A percentile compares a stretch with the other conserved stretches of the same genome.
Evolutionary conservation across 2,888 invertebrate species (phyloP).

Genomic region (Papilio protenor): DNA sequence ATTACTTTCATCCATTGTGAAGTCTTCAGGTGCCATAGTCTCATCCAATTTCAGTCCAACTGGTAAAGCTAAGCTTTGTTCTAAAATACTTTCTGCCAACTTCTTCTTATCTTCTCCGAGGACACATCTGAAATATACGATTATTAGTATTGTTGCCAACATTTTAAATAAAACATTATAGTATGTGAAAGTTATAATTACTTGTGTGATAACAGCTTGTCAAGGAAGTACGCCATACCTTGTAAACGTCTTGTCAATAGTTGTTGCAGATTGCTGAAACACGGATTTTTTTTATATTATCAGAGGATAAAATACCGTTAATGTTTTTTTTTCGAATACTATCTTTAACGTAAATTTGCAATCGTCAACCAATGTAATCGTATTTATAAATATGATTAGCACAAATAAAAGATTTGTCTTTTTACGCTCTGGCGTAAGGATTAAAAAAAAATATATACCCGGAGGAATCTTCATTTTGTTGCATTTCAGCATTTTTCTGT

Average conservation of each 20-base stretch:
- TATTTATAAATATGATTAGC: not conserved
- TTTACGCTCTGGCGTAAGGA: not conserved
- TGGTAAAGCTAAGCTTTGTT: constrained; percentile 79
- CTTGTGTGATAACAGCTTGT: constrained; percentile 86
- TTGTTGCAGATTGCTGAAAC: constrained; percentile 77
- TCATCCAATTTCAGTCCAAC: constrained; percentile 79
- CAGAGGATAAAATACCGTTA: no score
- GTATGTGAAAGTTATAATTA: constrained; percentile 59
- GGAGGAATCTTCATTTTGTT: constrained; percentile 61
- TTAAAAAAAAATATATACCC: constrained; percentile 57
- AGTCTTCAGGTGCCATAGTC: constrained; percentile 76
- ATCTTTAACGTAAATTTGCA: no score
- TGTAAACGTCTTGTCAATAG: constrained; percentile 85
- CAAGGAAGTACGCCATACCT: constrained; percentile 87
- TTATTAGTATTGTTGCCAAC: not conserved
- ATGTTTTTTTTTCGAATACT: no score
- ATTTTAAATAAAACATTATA: constrained; percentile 11
- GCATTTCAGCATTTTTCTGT: constrained; percentile 69
- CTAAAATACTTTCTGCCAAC: constrained; percentile 77
- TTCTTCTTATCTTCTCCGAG: constrained; percentile 80
- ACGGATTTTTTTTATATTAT: no score
- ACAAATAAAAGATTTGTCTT: not conserved
- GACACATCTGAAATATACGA: constrained; percentile 68
- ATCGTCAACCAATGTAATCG: no score
- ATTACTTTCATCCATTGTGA: constrained; percentile 77